Base-by-base conservation (phyloP, 2,888 invertebrate genomes). In the Lydus trimaculatus region DNA sequence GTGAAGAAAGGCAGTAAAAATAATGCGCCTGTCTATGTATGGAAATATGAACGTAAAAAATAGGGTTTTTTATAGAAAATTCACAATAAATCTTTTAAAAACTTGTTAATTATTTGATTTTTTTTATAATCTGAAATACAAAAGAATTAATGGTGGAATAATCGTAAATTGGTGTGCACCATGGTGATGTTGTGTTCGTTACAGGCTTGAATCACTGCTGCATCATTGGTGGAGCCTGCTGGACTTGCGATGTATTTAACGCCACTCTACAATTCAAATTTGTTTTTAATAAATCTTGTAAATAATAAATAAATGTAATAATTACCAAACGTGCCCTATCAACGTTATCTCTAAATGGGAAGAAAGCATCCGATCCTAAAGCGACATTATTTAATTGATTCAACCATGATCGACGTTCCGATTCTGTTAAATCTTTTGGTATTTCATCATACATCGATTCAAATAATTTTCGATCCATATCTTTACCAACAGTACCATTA, bases 341-440 rank as follows among this genome's bases (percentile, higher is more conserved):
- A 66, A 99, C 93, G 81, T 98, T 99, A 83, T 99, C 99, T 75
- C 98, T 89, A 89, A 99, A 99, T 31, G 99, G 99, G 87, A 99
- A 98, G 89, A 99, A 99, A 0, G 98, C 99, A 86, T 99, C 99
- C 0, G 98, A 98, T 17, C 95, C 95, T 25, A 99, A 88, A 4
- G 95, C 93, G 33, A 96, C 95, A 31, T 91, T 92, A 71, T 89
- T 90, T 79, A 97, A 86, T 83, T 91, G 87, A 65, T 86, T 86
- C 28, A 91, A 81, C 95, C 95, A 96, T 4, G 89, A 88, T 0
- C 86, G 83, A 69, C 90, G 89, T 75, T 94, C 92, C 48, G 87
- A 85, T 60, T 90, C 88, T 0, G 92, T 92, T 25, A 97, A 87
- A 59, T 89, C 89, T 20, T 89, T 86, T 0, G 97, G 97, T 5